Conservation (phyloP, 2,113 vertebrate species). For the Anoplopoma fimbria region DNA sequence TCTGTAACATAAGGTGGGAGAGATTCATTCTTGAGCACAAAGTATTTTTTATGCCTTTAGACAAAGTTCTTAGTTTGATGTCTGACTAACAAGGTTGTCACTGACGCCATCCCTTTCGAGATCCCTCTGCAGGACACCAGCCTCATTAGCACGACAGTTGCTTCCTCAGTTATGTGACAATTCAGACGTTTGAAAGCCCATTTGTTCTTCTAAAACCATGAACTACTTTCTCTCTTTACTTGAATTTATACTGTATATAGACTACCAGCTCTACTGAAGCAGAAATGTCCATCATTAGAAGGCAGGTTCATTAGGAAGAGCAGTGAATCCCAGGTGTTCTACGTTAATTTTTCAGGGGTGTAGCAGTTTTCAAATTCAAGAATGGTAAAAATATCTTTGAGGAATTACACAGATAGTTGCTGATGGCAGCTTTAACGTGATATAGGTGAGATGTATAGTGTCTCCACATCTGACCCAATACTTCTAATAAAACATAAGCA, state of each 20-base stretch:
- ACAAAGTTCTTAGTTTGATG: slow-evolving; percentile 33
- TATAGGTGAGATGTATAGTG: background rate
- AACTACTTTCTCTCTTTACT: background rate
- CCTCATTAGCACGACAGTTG: slow-evolving; percentile 55
- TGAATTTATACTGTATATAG: background rate
- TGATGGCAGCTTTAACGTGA: background rate
- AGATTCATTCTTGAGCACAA: background rate
- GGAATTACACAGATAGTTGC: background rate
- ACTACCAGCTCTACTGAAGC: background rate
- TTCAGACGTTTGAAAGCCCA: slow-evolving; percentile 1
- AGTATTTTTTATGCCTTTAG: background rate
- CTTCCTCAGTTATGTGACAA: slow-evolving; percentile 17
- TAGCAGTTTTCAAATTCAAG: background rate
- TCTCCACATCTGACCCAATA: background rate
- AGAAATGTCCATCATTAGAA: background rate
- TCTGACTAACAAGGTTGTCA: slow-evolving; percentile 56
- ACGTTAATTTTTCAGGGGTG: background rate
- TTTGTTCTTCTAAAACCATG: slow-evolving; percentile 9
- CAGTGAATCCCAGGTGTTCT: background rate
- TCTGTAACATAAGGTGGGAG: slow-evolving; percentile 1
- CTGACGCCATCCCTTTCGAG: slow-evolving; percentile 11
- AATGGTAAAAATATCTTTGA: background rate
- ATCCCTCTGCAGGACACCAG: slow-evolving; percentile 32
- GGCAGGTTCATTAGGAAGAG: background rate
- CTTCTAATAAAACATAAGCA: background rate